These are phyloP conservation scores for Capricornis sumatraensis DNA, from an alignment of 2,113 vertebrate species.

Conservation along the genomic window DNA sequence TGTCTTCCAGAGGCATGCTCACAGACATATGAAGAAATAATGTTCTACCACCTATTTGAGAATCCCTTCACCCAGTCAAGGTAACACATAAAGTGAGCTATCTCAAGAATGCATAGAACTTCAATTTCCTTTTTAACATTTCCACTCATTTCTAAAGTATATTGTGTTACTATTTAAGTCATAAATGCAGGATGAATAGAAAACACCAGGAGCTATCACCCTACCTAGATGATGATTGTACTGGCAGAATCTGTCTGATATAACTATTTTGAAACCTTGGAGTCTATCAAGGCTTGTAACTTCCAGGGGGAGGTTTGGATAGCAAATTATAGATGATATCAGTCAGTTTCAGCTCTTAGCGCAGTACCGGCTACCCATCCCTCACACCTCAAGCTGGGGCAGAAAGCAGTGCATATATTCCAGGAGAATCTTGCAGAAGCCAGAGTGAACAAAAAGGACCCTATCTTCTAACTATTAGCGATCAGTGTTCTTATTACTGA, in stretches of 20 bases:
- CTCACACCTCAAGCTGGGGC: not conserved
- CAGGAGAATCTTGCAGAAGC: not conserved
- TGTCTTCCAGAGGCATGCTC: not conserved
- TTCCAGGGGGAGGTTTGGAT: not conserved
- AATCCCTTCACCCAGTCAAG: not conserved
- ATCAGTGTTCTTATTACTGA: not conserved
- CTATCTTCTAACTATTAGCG: not conserved
- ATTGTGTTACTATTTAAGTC: not conserved
- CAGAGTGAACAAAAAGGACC: not conserved
- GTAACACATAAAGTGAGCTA: not conserved
- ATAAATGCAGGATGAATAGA: not conserved
- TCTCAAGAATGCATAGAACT: not conserved
- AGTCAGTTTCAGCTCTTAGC: not conserved
- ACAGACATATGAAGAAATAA: not conserved
- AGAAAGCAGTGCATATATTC: not conserved
- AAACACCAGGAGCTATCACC: not conserved
- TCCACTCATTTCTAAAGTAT: not conserved
- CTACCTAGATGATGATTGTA: not conserved
- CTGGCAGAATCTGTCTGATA: not conserved
- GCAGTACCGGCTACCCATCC: not conserved
- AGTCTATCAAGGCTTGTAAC: not conserved
- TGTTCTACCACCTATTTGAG: not conserved
- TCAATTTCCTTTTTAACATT: not conserved
- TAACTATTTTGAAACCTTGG: not conserved
- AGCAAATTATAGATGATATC: not conserved